Evolutionary conservation across 1,140 invertebrate genomes (phyloP), one percentile per base, ranked within the genome.

Genomic region (Aphelinus atriplicis): DNA sequence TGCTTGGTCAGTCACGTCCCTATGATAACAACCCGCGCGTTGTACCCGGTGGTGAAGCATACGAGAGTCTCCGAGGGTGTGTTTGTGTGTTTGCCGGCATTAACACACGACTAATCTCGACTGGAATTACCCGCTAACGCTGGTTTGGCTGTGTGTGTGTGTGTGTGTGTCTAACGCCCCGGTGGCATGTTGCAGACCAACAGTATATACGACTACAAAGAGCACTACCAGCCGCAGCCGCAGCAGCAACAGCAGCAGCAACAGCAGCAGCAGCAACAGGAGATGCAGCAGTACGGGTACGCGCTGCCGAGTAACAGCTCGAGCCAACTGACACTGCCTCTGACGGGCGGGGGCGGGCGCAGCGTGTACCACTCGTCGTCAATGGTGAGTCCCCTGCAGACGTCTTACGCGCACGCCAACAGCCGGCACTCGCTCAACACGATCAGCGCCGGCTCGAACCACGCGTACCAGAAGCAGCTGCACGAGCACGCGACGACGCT

Each of bases 121-220:
- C 26, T 26, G 26, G 26, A 26, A 26, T 26, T 26, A 26, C 26
- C 26, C 26, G 26, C 26, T 26, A 26, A 26, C 26, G 26, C 26
- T 26, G 26, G 26, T 0, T 26, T 26, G 26, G 26, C 26, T 26
- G 26, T 26, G 26, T 53, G 9, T 53, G 51, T 53, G 51, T 9
- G 9, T 53, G 51, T 53, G 51, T 9, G 26, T 26, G 26, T 26
- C 83, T 86, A 85, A 85, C 84, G 77, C 60, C 7, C n/a, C 53
- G 73, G 61, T 43, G 7, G 57, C 26, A 55, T 87, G 84, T 87
- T 87, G 79, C 86, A 88, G 86, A 85, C 82, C 72, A 81, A 83
- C 83, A 88, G 81, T 78, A 83, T 85, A 74, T 86, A 84, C 81
- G 84, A 87, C 82, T 88, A 85, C 82, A 85, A 87, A 86, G 85